These are phyloP conservation scores for Pygoscelis adeliae DNA, from an alignment of 2,113 vertebrate species.

Conservation along the genomic window DNA sequence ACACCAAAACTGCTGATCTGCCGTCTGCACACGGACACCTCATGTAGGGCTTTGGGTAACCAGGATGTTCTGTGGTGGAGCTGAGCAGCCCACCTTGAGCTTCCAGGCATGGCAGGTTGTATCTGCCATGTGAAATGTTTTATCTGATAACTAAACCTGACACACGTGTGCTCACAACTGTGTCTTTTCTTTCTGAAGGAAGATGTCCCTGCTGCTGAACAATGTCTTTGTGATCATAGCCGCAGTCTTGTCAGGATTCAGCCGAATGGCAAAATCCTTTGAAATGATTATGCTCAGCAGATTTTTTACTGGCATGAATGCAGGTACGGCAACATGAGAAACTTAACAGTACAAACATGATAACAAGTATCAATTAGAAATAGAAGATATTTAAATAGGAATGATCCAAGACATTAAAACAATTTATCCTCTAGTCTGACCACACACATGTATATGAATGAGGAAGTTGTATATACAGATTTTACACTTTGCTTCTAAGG, in stretches of 20 bases:
- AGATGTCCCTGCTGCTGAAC: constrained; percentile 88
- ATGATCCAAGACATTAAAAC: not conserved
- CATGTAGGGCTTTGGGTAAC: not conserved
- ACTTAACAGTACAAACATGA: fast-evolving
- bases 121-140: not conserved
- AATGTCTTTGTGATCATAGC: constrained; percentile 84
- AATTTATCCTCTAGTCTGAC: not conserved
- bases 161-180: not conserved
- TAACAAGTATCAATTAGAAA: not conserved
- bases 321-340: constrained; percentile 68
- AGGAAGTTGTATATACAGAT: not conserved
- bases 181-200: constrained; percentile 74
- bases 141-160: too few relatives aligned
- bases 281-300: constrained; percentile 91
- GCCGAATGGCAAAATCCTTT: constrained; percentile 81
- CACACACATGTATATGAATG: not conserved
- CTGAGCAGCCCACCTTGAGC: not conserved
- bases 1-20: not conserved
- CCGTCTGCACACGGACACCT: not conserved
- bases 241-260: constrained; percentile 79
- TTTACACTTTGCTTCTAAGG: not conserved
- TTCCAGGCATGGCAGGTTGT: not conserved
- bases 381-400: not conserved
- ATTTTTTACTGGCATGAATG: constrained; percentile 84
- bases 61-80: not conserved